These are phyloP conservation scores for Gadus chalcogrammus DNA, from an alignment of 2,113 vertebrate species.

Conservation along the genomic window DNA sequence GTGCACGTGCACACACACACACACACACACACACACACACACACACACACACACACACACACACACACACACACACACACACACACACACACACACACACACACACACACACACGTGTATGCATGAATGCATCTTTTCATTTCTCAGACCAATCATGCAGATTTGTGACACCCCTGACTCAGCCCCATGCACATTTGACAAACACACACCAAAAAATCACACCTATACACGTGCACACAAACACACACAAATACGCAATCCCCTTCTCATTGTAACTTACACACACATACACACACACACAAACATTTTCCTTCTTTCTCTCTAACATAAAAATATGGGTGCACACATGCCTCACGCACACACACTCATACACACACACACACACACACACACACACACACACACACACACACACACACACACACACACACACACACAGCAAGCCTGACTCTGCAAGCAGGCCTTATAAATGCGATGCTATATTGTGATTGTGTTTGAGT, in stretches of 20 bases:
- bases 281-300: neutral
- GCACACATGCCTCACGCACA: neutral
- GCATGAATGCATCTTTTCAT: slow-evolving; percentile 31
- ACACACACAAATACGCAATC: slow-evolving; percentile 6
- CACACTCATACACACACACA: no score
- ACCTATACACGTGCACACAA: slow-evolving; percentile 3
- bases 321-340: neutral
- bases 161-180: slow-evolving; percentile 29
- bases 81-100: slow-evolving; percentile 26
- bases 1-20: no score
- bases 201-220: slow-evolving; percentile 11
- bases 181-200: neutral
- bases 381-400: no score
- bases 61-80: slow-evolving; percentile 35
- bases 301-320: no score
- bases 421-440: slow-evolving; percentile 6
- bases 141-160: slow-evolving; percentile 39
- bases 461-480: slow-evolving; percentile 75
- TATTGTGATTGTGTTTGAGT: slow-evolving; percentile 81
- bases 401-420: slow-evolving; percentile 2
- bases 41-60: slow-evolving; percentile 1
- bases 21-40: no score
- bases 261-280: neutral
- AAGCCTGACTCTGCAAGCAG: slow-evolving; percentile 39
- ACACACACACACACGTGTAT: slow-evolving; percentile 20